A percentile compares a stretch with the other conserved stretches of the same genome.
Conservation (phyloP, 2,797 vertebrate genomes). For the Corythornis leucogaster region DNA sequence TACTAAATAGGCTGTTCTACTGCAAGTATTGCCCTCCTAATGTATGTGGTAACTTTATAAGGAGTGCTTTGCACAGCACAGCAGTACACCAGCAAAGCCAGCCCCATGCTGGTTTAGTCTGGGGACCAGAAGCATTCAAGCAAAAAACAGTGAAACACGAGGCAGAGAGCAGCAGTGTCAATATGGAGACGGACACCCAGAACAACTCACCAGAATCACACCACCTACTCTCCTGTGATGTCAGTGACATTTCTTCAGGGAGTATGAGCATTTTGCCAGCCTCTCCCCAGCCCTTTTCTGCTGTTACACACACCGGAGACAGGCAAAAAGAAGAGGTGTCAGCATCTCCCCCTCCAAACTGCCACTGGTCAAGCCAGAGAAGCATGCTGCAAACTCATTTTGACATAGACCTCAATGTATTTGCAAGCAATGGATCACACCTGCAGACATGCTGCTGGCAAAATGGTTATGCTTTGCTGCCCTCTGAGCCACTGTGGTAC, state of each 20-base stretch:
- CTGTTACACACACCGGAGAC: background rate
- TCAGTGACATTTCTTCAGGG: background rate
- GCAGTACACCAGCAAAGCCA: background rate
- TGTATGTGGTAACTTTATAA: fast-evolving
- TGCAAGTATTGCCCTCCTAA: background rate
- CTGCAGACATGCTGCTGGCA: background rate
- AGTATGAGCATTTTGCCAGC: background rate
- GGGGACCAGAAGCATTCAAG: background rate
- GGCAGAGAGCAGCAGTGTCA: background rate
- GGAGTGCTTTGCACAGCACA: background rate
- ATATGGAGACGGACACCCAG: background rate
- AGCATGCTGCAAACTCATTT: fast-evolving
- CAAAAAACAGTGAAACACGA: background rate
- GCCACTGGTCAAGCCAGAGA: fast-evolving
- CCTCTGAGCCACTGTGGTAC: fast-evolving
- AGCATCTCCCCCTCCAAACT: background rate
- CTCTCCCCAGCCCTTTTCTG: background rate
- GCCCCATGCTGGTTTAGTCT: fast-evolving
- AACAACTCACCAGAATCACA: background rate
- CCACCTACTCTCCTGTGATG: fast-evolving
- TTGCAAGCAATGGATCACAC: background rate
- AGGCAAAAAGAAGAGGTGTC: background rate
- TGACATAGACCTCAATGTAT: background rate
- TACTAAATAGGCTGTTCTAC: background rate
- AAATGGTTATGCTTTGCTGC: fast-evolving